Percentiles rank a stretch among this genome's conserved stretches.
phyloP scores from a whole-genome alignment of 2,797 vertebrate genomes.

The Anas georgica region DNA sequence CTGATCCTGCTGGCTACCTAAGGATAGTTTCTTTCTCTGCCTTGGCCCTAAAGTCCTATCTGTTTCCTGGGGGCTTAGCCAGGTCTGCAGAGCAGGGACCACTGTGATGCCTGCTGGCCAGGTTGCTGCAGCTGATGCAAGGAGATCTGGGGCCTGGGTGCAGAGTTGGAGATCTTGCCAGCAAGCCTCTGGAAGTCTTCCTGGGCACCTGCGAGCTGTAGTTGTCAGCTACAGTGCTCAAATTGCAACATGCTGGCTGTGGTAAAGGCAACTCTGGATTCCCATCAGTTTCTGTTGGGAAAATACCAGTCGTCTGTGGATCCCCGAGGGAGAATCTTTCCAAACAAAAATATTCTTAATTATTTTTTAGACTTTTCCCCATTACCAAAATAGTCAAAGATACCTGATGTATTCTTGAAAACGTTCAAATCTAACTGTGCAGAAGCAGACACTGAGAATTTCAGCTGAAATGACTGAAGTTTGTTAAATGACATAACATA shows the following conservation, averaged over 20 bases:
- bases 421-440: not conserved
- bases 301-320: not conserved
- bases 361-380: not conserved
- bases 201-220: not conserved
- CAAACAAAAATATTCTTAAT: not conserved
- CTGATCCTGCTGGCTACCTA: not conserved
- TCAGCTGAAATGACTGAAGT: not conserved
- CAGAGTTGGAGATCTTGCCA: not conserved
- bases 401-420: not conserved
- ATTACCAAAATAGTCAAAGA: not conserved
- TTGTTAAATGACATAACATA: not conserved
- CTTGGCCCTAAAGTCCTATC: not conserved
- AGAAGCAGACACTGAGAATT: not conserved
- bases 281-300: not conserved
- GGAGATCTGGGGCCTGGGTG: not conserved
- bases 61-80: not conserved
- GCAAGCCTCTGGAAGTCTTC: not conserved
- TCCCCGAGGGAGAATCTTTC: not conserved
- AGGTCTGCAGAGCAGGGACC: fast-evolving
- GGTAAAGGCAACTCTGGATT: not conserved
- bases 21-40: not conserved
- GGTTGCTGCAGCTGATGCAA: not conserved
- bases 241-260: not conserved
- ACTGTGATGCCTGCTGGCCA: not conserved
- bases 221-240: not conserved